Evolutionary conservation across 2,888 invertebrate species (phyloP).

Genomic region (Ellobium chinense): DNA sequence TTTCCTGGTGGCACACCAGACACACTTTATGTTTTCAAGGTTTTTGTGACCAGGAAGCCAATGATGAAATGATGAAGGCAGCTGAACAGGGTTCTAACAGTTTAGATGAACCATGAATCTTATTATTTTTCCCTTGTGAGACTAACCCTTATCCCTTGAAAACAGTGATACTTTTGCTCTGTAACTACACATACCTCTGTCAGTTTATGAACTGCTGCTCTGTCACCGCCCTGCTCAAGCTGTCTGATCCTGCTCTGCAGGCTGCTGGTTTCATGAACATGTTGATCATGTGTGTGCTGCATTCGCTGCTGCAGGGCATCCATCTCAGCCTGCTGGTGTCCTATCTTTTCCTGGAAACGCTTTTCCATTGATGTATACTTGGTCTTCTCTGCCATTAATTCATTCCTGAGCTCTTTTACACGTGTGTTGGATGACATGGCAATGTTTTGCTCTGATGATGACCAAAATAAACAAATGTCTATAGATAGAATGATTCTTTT

Average conservation of each 20-base stretch:
- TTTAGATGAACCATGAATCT: no score
- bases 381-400: slow-evolving; percentile 85
- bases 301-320: slow-evolving; percentile 83
- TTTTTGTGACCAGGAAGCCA: no score
- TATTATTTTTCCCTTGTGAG: no score
- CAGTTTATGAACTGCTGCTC: slow-evolving; percentile 54
- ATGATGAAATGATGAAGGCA: no score
- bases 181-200: slow-evolving; percentile 54
- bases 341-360: slow-evolving; percentile 83
- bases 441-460: slow-evolving; percentile 70
- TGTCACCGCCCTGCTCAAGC: slow-evolving; percentile 56
- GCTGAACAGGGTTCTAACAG: no score
- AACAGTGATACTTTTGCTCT: no score
- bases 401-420: slow-evolving; percentile 87
- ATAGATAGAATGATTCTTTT: no score
- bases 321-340: slow-evolving; percentile 82
- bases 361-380: slow-evolving; percentile 82
- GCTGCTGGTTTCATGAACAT: slow-evolving; percentile 83
- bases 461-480: no score
- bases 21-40: no score
- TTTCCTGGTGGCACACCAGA: no score
- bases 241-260: slow-evolving; percentile 78
- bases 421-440: slow-evolving; percentile 88
- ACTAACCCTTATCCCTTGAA: no score
- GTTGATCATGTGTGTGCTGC: slow-evolving; percentile 82